Evolutionary conservation across 2,888 invertebrate species (phyloP), one percentile per base, ranked within the genome.

Genomic region (Trilocha varians): DNA sequence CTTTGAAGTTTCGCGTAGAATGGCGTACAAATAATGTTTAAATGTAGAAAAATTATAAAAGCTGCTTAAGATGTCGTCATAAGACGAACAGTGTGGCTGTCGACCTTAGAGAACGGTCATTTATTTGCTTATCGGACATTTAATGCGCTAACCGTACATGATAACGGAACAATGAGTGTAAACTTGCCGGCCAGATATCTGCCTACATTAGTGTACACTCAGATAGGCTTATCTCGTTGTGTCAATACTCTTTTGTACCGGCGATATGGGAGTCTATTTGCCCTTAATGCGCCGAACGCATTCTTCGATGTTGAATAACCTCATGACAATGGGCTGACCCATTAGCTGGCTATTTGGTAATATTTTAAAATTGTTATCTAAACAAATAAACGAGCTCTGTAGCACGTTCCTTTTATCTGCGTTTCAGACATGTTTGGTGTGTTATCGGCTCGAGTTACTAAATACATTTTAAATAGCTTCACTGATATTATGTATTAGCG

Each of bases 191-290:
- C 55, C 65, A 70, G 71, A 75, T 67, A 68, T 61, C 62, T 70
- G 76, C 67, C 54, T 66, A 73, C 75, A 77, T 78, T 73, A 75
- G 72, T 75, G 65, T 70, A 70, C 63, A 73, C 62, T 64, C 62
- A 72, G 82, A 83, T 82, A 83, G 55, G 73, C 73, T 82, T 84
- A 84, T 84, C 83, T 76, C 56, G 60, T 43, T 65, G 61, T 77
- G 84, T 83, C 83, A 84, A 83, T 84, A 84, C 76, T 78, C 84
- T 80, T 83, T 84, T 85, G 84, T 83, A 74, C 72, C 62, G 62
- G 56, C 74, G 83, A 83, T 82, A 84, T 70, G 76, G 74, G 65
- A 78, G 75, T 69, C 78, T 79, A 72, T 83, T 79, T 78, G 72
- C 74, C 76, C 74, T 72, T 79, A 82, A 83, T 80, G 80, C 67